phyloP scores from a whole-genome alignment of 2,797 vertebrate species.

The Acropternis orthonyx region DNA sequence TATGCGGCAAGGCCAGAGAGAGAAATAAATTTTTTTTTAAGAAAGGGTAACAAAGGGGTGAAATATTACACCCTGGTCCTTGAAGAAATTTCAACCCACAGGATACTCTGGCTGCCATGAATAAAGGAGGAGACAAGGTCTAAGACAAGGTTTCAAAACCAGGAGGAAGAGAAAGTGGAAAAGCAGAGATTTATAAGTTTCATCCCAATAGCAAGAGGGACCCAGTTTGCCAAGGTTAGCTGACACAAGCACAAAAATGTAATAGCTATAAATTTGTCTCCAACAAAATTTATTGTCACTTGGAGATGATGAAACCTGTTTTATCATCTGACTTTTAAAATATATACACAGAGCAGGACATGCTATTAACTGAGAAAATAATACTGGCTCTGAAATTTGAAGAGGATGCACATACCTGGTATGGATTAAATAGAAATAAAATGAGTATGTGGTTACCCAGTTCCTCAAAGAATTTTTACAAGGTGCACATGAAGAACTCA shows the following conservation, averaged over 20 bases:
- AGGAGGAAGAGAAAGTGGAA: neutral
- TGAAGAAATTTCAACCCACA: conserved; percentile 16
- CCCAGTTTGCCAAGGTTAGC: conserved; percentile 68
- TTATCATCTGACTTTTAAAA: conserved; percentile 62
- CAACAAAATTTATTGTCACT: conserved; percentile 65
- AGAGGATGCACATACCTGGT: neutral
- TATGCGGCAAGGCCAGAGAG: neutral
- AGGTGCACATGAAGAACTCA: neutral
- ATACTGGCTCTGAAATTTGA: neutral
- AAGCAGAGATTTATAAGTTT: conserved; percentile 70
- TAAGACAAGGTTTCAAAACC: conserved; percentile 61
- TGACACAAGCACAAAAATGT: conserved; percentile 75
- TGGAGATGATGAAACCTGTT: conserved; percentile 51
- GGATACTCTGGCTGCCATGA: conserved; percentile 24
- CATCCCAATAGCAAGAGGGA: conserved; percentile 39
- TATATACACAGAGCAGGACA: neutral
- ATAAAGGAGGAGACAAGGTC: conserved; percentile 58
- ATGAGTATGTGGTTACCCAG: neutral
- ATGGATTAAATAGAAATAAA: neutral
- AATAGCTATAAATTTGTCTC: conserved; percentile 69
- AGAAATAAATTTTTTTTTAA: neutral
- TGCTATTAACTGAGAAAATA: conserved; percentile 10
- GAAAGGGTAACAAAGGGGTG: neutral
- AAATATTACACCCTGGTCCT: conserved; percentile 40
- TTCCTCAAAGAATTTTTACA: neutral